Evolutionary conservation across 2,888 invertebrate genomes (phyloP), one percentile per base, ranked within the genome.

Genomic region (Adelognathus sp.): DNA sequence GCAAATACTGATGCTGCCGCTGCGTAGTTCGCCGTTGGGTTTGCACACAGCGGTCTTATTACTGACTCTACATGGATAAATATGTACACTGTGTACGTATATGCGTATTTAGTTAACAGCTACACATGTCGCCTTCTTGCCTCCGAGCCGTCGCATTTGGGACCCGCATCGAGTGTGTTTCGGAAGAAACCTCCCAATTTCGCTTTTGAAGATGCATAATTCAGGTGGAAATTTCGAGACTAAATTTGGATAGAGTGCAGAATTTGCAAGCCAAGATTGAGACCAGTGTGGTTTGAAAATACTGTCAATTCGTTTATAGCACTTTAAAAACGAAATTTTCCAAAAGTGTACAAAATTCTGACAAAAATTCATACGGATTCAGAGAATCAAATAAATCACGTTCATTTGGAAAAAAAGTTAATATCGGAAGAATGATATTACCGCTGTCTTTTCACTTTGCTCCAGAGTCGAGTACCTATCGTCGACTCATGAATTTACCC

Each of bases 1-100:
- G 63, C 29, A 61, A 61, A 56, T 31, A 36, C 63, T 58, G 61
- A 61, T 56, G 70, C 36, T 56, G 39, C 58, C 58, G 29, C 18
- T 31, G 18, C n/a, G n/a, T 33, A 52, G 31, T 44, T 21, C 24
- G n/a, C n/a, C 31, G 29, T 64, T 70, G 63, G 69, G 46, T 36
- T 76, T 63, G 16, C 31, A 29, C 27, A 64, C 9, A 39, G 18
- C 41, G 46, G 29, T n/a, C 44, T 16, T 36, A 18, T 54, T 54
- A 54, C 54, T 16, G 29, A 2, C 21, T 16, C 5, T 24, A 66
- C 11, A 9, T 36, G 11, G 11, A 18, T 56, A 44, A n/a, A 6
- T 31, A n/a, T 56, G 44, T 44, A 11, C 2, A 9, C 24, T 31
- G 18, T 46, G 14, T 31, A 29, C 14, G 29, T 1, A 16, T 41